Evolutionary conservation across 1,140 invertebrate genomes (phyloP).

Genomic region (Drosophila prosaltans): DNA sequence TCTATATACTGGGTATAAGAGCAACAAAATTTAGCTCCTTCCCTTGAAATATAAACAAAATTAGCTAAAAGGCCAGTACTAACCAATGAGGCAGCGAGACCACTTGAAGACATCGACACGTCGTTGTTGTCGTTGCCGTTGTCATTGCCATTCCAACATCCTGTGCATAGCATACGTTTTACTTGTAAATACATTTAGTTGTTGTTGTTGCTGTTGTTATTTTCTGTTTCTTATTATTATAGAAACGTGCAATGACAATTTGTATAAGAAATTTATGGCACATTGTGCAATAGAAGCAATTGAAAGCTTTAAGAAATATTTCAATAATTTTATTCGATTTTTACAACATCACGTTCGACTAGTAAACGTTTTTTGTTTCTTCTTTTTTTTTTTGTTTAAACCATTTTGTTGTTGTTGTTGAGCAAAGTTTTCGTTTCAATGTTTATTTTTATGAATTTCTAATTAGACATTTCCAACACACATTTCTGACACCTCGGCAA

Average conservation of each 20-base stretch:
- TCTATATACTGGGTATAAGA: not conserved
- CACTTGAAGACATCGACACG: constrained; percentile 52
- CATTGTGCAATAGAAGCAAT: constrained; percentile 51
- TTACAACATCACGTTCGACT: constrained; percentile 61
- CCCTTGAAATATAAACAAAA: constrained; percentile 34
- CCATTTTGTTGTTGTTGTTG: not conserved
- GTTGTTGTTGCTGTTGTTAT: constrained; percentile 13
- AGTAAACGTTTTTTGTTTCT: constrained; percentile 26
- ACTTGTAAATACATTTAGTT: constrained; percentile 5
- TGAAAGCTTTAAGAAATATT: constrained; percentile 50
- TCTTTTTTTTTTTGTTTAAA: not conserved
- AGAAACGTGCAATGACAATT: constrained; percentile 66
- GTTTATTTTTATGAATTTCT: constrained; percentile 69
- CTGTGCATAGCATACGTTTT: constrained; percentile 42
- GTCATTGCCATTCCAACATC: constrained; percentile 52
- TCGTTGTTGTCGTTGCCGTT: constrained; percentile 32
- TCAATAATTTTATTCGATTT: constrained; percentile 70
- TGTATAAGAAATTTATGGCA: constrained; percentile 58
- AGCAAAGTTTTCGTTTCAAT: not conserved
- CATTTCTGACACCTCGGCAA: constrained; percentile 72
- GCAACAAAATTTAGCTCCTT: constrained; percentile 33
- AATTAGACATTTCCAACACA: constrained; percentile 68
- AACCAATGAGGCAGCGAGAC: not conserved
- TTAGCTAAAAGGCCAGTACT: constrained; percentile 34
- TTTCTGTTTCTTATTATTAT: constrained; percentile 54